Evolutionary conservation across 2,888 invertebrate genomes (phyloP), one percentile per base, ranked within the genome.

Genomic region (Cecidostiba fungosa): DNA sequence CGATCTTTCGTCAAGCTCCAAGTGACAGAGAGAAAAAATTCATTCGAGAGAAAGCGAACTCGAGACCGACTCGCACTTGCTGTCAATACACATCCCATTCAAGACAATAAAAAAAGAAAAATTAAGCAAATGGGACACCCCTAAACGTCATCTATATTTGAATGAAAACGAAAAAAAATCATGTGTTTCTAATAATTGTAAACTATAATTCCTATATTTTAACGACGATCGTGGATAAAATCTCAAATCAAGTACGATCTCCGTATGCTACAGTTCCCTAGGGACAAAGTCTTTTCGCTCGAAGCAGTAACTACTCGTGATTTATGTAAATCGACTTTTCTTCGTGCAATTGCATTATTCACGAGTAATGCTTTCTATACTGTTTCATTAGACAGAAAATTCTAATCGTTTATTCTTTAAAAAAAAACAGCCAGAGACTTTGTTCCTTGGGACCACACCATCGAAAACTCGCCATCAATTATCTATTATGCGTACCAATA

Each of bases 51-150:
- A 2, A 36, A 70, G 70, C 10, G 59, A 59, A 59, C 10, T n/a
- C 23, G 19, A 59, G n/a, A 59, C n/a, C 14, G 5, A 36, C 29
- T 69, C 73, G 69, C 77, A 73, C 54, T 5, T 80, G 32, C 73
- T 86, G 80, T 84, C 77, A 77, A 79, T 79, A 86, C 69, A 62
- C 47, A 85, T 77, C 79, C 69, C 76, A 78, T 84, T 87, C 47
- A 87, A 77, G 87, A 85, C 87, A 87, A 87, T 87, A 87, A 87
- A 87, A 84, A 36, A 47, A 70, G 36, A 47, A 54, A 78, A 87
- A 87, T 87, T 87, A 90, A 90, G 89, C 88, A 90, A 88, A 85
- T 88, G 88, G 91, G 89, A 90, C 90, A 88, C 89, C 90, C 91
- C 91, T 90, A 89, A 91, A 90, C 90, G 90, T 85, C 78, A 87